Conservation (phyloP, 2,888 invertebrate species). For the Crematogaster levior region DNA sequence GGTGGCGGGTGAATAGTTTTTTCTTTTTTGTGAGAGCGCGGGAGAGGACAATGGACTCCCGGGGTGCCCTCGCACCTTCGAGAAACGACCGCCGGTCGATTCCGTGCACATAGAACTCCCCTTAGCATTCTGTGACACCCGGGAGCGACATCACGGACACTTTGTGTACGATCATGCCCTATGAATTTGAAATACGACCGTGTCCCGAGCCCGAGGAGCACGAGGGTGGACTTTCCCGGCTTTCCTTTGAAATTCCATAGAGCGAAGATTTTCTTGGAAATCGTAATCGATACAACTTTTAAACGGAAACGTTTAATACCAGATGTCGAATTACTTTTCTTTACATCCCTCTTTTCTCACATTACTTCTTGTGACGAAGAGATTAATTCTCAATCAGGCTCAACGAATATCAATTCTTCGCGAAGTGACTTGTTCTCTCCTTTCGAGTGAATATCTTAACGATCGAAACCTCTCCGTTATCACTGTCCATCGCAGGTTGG, state of each 20-base stretch:
- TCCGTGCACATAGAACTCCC: slow-evolving; percentile 60
- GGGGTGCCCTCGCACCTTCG: slow-evolving; percentile 78
- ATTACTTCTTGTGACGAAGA: neutral
- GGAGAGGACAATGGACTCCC: slow-evolving; percentile 70
- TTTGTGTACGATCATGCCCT: slow-evolving; percentile 37
- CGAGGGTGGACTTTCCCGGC: slow-evolving; percentile 24
- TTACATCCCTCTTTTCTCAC: no score
- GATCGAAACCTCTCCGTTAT: neutral
- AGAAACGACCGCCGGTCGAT: slow-evolving; percentile 59
- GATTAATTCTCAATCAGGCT: neutral
- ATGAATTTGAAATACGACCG: slow-evolving; percentile 63
- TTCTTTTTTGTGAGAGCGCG: slow-evolving; percentile 61
- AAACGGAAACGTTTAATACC: neutral
- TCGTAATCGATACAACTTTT: slow-evolving; percentile 7
- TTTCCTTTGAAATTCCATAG: slow-evolving; percentile 5
- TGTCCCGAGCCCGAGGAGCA: neutral
- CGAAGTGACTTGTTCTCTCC: neutral
- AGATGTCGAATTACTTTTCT: neutral
- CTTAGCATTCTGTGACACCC: slow-evolving; percentile 49
- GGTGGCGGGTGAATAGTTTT: slow-evolving; percentile 46
- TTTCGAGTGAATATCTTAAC: neutral
- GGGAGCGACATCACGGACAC: slow-evolving; percentile 38
- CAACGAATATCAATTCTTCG: neutral
- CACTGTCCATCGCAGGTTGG: slow-evolving; percentile 1
- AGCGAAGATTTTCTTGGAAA: neutral